A percentile compares a stretch with the other conserved stretches of the same genome.
These are phyloP conservation scores for Mus pahari DNA, from an alignment of 2,113 vertebrate species.

Conservation along the genomic window DNA sequence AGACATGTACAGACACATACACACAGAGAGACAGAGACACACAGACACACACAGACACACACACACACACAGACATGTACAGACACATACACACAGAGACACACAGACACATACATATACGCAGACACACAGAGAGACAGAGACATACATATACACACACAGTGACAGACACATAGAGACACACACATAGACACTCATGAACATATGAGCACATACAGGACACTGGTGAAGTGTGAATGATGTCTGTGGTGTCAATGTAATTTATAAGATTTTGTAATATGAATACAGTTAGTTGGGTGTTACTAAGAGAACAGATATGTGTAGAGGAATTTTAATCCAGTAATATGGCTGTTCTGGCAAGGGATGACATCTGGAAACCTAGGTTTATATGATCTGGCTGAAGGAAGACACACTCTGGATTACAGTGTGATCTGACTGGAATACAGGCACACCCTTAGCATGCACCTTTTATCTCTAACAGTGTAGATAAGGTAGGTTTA, in stretches of 20 bases:
- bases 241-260: not conserved
- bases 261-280: not conserved
- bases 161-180: not conserved
- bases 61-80: not conserved
- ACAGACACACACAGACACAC: not conserved
- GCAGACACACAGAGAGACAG: not conserved
- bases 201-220: not conserved
- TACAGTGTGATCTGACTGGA: too few relatives aligned
- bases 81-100: not conserved
- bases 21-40: not conserved
- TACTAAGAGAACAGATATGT: not conserved
- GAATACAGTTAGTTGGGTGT: not conserved
- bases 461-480: too few relatives aligned
- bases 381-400: too few relatives aligned
- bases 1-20: fast-evolving
- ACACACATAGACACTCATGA: not conserved
- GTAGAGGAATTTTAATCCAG: too few relatives aligned
- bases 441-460: too few relatives aligned
- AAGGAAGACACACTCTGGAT: too few relatives aligned
- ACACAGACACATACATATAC: not conserved
- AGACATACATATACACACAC: not conserved
- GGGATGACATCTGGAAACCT: too few relatives aligned
- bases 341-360: too few relatives aligned
- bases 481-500: too few relatives aligned
- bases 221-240: not conserved